Evolutionary conservation across 2,888 invertebrate genomes (phyloP), one percentile per base, ranked within the genome.

Genomic region (Drosophila neoperkinsi): DNA sequence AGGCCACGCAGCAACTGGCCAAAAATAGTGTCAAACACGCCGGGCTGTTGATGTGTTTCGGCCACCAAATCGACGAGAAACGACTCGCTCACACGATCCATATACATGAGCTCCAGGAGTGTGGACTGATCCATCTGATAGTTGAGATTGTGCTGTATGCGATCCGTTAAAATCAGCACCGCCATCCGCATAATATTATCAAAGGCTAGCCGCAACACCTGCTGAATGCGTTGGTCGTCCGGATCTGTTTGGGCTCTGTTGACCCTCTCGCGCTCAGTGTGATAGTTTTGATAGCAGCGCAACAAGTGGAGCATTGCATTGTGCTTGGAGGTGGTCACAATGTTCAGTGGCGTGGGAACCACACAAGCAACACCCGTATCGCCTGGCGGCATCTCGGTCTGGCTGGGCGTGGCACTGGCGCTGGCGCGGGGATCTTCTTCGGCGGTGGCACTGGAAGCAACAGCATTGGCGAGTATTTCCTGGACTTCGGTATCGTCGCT

Each of bases 61-160:
- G 93, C 93, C 1, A 96, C 94, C 13, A 96, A 93, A 74, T 94
- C 94, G 58, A 94, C 94, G n/a, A 96, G 91, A 81, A 96, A 96
- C 0, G 95, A 95, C 38, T 95, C 94, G 0, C 95, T 95, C 13
- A 96, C 92, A 53, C 94, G 94, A 81, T 95, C 95, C 61, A 94
- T 94, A 49, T 96, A 93, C 56, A 96, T 93, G 43, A 95, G 94
- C 66, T 95, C 94, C 9, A 96, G 92, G 30, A 96, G 92, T 1
- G 95, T 94, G 0, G 95, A 95, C 53, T 93, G 93, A 70, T 93
- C 93, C 41, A 92, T 65, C 4, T 88, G 83, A 46, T 74, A 79
- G 56, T 91, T 86, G 11, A 84, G 73, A 79, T 92, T 92, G 60
- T 90, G 90, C 58, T 91, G 87, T 13, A 93, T 88, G 21, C 84